Conservation (phyloP, 2,888 invertebrate species). For the Rhagophthalmus giganteus region DNA sequence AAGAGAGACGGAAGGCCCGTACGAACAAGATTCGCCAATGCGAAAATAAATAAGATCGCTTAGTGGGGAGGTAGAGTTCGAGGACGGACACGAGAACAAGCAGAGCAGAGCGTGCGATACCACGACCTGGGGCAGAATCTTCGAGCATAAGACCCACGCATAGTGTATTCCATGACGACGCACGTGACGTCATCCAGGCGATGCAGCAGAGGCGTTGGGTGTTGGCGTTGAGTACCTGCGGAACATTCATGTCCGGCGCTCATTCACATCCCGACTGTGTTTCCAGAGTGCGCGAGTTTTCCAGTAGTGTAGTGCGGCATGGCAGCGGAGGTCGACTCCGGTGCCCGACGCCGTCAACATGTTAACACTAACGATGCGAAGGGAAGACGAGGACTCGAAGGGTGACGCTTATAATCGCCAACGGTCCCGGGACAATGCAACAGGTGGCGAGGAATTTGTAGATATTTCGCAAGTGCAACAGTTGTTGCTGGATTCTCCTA, state of each 20-base stretch:
- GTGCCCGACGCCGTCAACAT: conserved; percentile 61
- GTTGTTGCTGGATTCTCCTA: conserved; percentile 62
- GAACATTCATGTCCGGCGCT: conserved; percentile 44
- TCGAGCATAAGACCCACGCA: conserved; percentile 41
- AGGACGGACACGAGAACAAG: conserved; percentile 38
- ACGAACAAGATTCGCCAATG: conserved; percentile 35
- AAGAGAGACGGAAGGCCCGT: conserved; percentile 29
- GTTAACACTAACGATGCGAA: conserved; percentile 71
- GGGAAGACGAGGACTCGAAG: conserved; percentile 65
- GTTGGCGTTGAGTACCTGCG: conserved; percentile 46
- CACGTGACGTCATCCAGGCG: conserved; percentile 46
- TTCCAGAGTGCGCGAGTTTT: conserved; percentile 37
- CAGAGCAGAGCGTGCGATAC: conserved; percentile 39
- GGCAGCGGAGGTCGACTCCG: conserved; percentile 56
- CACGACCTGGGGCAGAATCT: conserved; percentile 39
- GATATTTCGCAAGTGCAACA: conserved; percentile 83
- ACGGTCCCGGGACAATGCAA: conserved; percentile 37
- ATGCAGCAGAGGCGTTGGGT: conserved; percentile 47
- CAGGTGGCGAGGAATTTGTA: conserved; percentile 70
- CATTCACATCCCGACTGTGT: conserved; percentile 42
- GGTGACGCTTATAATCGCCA: conserved; percentile 46
- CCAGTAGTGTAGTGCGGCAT: conserved; percentile 49
- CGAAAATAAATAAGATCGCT: conserved; percentile 36
- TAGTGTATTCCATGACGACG: conserved; percentile 49
- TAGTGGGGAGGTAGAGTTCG: conserved; percentile 38